Conservation (phyloP, 2,888 invertebrate genomes). For the Perizoma flavofasciatum region DNA sequence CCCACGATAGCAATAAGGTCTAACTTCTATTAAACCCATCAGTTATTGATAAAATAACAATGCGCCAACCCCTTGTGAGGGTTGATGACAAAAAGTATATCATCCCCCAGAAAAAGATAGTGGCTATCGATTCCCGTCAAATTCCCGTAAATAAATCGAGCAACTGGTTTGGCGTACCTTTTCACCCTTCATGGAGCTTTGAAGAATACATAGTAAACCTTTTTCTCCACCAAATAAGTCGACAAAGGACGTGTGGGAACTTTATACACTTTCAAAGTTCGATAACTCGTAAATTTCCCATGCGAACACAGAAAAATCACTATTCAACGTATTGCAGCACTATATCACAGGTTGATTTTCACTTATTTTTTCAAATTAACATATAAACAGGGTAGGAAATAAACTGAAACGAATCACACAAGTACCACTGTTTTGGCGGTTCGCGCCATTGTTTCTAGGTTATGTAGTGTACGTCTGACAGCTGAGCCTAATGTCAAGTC, state of each 20-base stretch:
- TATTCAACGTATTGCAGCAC: conserved; percentile 14
- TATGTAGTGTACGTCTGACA: conserved; percentile 19
- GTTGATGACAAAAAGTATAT: conserved; percentile 33
- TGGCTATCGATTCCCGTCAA: conserved; percentile 33
- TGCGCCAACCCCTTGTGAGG: conserved; percentile 24
- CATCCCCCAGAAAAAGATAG: conserved; percentile 33
- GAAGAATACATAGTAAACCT: conserved; percentile 38
- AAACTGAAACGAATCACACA: conserved; percentile 15
- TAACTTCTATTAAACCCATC: conserved; percentile 14
- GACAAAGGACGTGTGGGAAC: conserved; percentile 35
- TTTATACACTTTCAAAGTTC: conserved; percentile 19
- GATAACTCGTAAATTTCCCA: conserved; percentile 24
- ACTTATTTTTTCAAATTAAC: conserved; percentile 20
- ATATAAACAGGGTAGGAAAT: conserved; percentile 11
- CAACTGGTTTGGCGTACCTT: conserved; percentile 39
- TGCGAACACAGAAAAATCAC: conserved; percentile 25
- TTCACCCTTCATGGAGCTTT: conserved; percentile 24
- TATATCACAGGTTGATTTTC: conserved; percentile 18
- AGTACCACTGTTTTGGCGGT: conserved; percentile 23
- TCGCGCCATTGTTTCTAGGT: conserved; percentile 16
- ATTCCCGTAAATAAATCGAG: conserved; percentile 36
- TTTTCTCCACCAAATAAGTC: conserved; percentile 24
- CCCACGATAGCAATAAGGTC: conserved; percentile 16
- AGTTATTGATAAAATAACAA: conserved; percentile 31
- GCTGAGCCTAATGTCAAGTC: conserved; percentile 1